Evolutionary conservation across 2,888 invertebrate genomes (phyloP).

Genomic region (Serripes groenlandicus): DNA sequence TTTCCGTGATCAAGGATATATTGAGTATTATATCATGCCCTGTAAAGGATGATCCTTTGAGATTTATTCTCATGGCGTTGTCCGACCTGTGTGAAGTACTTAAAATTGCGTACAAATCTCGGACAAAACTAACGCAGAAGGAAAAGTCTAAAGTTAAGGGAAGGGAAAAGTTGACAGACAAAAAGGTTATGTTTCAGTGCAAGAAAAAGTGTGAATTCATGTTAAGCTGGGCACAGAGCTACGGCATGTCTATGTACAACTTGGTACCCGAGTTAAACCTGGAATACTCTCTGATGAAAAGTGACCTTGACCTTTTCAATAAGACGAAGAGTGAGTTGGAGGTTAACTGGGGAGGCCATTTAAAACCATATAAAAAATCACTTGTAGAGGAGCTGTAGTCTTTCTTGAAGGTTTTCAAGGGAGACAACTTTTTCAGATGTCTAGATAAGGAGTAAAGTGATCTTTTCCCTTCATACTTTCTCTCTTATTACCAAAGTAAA

Average conservation of each 20-base stretch:
- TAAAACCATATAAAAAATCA: conserved; percentile 53
- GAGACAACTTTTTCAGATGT: no score
- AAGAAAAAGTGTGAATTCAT: conserved; percentile 78
- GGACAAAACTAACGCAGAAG: conserved; percentile 43
- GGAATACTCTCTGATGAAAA: conserved; percentile 67
- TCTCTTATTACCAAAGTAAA: no score
- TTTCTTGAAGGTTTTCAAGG: no score
- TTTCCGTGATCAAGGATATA: conserved; percentile 72
- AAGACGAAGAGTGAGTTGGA: conserved; percentile 62
- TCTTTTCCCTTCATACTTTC: no score
- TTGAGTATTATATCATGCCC: conserved; percentile 66
- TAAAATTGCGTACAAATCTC: conserved; percentile 57
- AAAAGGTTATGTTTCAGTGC: conserved; percentile 70
- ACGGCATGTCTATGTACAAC: conserved; percentile 72
- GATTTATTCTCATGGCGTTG: conserved; percentile 67
- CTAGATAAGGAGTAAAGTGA: no score
- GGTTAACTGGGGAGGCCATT: conserved; percentile 66
- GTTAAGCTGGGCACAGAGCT: conserved; percentile 79
- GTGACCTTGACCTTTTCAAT: conserved; percentile 54
- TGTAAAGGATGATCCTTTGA: conserved; percentile 52
- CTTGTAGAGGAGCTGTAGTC: conserved; percentile 69
- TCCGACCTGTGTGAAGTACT: conserved; percentile 70
- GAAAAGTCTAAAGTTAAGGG: conserved; percentile 1
- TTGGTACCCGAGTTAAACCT: conserved; percentile 73
- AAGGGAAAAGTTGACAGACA: conserved; percentile 2